These are phyloP conservation scores for Prionace glauca DNA, from an alignment of 2,797 vertebrate species.

Conservation along the genomic window DNA sequence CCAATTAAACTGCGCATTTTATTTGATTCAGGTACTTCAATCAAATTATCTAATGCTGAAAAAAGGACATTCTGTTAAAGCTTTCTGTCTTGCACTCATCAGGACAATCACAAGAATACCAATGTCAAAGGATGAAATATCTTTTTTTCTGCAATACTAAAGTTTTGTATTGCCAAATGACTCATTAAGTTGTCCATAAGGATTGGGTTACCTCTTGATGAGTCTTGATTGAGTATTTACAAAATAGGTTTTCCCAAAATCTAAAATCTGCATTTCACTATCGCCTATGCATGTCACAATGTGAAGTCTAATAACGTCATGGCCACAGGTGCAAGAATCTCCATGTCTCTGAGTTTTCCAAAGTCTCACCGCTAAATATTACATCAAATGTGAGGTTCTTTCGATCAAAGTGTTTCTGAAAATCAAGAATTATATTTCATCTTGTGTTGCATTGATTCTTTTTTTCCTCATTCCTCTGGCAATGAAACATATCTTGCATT, in stretches of 20 bases:
- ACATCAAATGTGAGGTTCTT: background rate
- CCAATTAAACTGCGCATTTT: background rate
- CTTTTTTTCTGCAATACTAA: no score
- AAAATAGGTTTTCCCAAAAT: background rate
- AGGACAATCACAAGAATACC: no score
- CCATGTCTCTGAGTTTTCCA: background rate
- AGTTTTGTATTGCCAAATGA: no score
- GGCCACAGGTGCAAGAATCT: background rate
- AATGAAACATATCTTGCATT: background rate
- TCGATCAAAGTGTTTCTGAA: background rate
- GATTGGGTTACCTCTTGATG: background rate
- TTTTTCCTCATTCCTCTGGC: background rate
- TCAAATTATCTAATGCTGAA: background rate
- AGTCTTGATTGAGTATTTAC: background rate
- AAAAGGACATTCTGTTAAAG: no score
- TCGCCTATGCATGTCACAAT: background rate
- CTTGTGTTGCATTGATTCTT: background rate
- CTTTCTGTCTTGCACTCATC: no score
- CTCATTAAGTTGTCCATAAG: background rate
- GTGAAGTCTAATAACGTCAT: background rate
- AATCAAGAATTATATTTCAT: background rate
- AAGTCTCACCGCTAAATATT: background rate
- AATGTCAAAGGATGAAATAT: no score
- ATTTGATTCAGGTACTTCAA: background rate
- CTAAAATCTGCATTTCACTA: background rate